Percentiles rank a stretch among this genome's conserved stretches.
Conservation (phyloP, 2,113 vertebrate species). For the Chascanopsetta lugubris region DNA sequence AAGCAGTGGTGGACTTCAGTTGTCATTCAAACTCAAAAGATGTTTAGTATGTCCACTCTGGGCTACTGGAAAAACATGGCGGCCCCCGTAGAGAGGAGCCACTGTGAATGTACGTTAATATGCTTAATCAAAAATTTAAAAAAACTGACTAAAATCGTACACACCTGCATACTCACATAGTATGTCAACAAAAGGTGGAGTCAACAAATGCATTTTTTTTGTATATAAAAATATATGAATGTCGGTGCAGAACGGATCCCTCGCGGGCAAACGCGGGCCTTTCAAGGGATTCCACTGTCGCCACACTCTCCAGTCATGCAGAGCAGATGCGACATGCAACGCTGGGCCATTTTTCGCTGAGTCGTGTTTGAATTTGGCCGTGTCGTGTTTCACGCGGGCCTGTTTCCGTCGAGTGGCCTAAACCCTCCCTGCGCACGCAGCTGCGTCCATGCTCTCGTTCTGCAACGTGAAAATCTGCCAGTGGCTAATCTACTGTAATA, state of each 20-base stretch:
- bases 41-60: no score
- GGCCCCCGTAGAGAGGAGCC: no score
- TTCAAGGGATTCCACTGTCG: constrained; percentile 23
- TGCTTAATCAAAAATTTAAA: no score
- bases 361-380: constrained; percentile 40
- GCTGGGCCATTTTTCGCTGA: constrained; percentile 29
- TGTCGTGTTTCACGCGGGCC: constrained; percentile 12
- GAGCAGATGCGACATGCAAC: constrained; percentile 46
- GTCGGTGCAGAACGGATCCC: constrained; percentile 30
- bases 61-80: no score
- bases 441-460: constrained; percentile 18
- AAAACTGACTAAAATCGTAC: no score
- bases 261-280: constrained; percentile 34
- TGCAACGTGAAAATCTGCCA: constrained; percentile 27
- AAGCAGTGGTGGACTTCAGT: no score
- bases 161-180: constrained; percentile 3
- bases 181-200: constrained; percentile 17
- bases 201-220: constrained; percentile 34
- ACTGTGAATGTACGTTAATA: no score
- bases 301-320: constrained; percentile 18
- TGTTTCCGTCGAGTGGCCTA: constrained; percentile 21
- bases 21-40: no score
- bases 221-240: constrained; percentile 40
- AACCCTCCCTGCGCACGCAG: constrained; percentile 25
- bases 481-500: constrained; percentile 22